Base-by-base conservation (phyloP, 92 coral and sea anemone species). In the Anthopleura xanthogrammica region DNA sequence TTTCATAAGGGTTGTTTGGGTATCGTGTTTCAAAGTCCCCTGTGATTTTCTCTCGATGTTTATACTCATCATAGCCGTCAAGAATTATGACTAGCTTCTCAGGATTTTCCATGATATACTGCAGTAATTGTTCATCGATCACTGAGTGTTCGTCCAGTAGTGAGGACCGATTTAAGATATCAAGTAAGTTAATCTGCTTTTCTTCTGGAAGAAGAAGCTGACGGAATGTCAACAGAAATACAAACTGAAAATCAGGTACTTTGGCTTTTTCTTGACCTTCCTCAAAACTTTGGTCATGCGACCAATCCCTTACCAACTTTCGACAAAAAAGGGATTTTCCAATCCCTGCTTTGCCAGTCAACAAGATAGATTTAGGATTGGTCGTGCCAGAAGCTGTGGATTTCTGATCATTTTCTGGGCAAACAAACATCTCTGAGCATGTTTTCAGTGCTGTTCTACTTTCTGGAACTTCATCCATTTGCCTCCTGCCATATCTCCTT, bases 21-120 rank as follows among this genome's bases (percentile, higher is more conserved):
- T 50, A 80, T 8, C 42, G 57, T 80, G 50, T 66, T 3, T 86
- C 80, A 60, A 72, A 74, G n/a, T 66, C 56, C 17, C 60, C n/a
- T 40, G 50, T 55, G 43, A 71, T 41, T 2, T 58, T 73, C 50
- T 46, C 50, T 13, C 77, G 76, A 58, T 81, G 80, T 17, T 54
- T 54, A 82, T 79, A 89, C 66, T 89, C 92, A 52, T 89, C 92
- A 48, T 48, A 84, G 11, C 91, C 91, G 29, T 88, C 88, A 5
- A 88, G 7, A n/a, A 88, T 65, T 6, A 89, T 80, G 22, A 89
- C 23, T 5, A 89, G 83, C 36, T 82, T 46, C 12, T 85, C 86
- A 16, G 89, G 75, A 54, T 81, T 84, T 42, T 46, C 50, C 2
- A 46, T 46, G 7, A 46, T 46, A 9, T 46, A 46, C 50, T 46